Base-by-base conservation (phyloP, 2,113 vertebrate genomes). In the Melanotaenia duboulayi region DNA sequence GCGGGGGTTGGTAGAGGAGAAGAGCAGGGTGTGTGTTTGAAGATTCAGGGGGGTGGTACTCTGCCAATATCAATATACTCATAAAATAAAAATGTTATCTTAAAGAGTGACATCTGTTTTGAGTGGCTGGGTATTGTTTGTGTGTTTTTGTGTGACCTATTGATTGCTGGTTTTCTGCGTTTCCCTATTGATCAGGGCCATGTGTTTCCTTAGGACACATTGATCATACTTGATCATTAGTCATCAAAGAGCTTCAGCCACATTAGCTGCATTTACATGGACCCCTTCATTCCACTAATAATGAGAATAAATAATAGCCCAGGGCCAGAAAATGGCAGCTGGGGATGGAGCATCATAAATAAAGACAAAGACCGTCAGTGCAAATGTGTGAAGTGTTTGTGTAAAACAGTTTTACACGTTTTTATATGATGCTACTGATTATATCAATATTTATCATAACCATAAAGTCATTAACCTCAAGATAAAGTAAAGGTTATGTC, bases 181-280 rank as follows among this genome's bases (percentile, higher is more conserved):
- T 86, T 69, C 74, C 44, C 77, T 91, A 87, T 91, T 89, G 90
- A 93, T 90, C 61, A 52, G 64, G 19, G 20, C 82, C 80, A 83
- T 78, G 80, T 87, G 87, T 77, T 69, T 57, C 56, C 71, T 49
- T 64, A 51, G 63, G 70, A 58, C 25, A 62, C 44, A 63, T 39
- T 71, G 63, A 78, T 80, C 68, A 28, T 19, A 14, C 37, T 40
- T n/a, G n/a, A 66, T 66, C 28, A 70, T 64, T 48, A 37, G 48
- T 60, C 7, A 37, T 72, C 59, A 71, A 66, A 65, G 25, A 35
- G 24, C 51, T 76, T 60, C 52, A 50, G 61, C 50, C 32, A 48
- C 25, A 40, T 17, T 60, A 55, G 66, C 13, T 4, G 14, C 52
- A n/a, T 19, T 49, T 42, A 10, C 17, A 66, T 50, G 11, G 61